phyloP scores from a whole-genome alignment of 2,888 invertebrate genomes.

The Oscheius onirici region DNA sequence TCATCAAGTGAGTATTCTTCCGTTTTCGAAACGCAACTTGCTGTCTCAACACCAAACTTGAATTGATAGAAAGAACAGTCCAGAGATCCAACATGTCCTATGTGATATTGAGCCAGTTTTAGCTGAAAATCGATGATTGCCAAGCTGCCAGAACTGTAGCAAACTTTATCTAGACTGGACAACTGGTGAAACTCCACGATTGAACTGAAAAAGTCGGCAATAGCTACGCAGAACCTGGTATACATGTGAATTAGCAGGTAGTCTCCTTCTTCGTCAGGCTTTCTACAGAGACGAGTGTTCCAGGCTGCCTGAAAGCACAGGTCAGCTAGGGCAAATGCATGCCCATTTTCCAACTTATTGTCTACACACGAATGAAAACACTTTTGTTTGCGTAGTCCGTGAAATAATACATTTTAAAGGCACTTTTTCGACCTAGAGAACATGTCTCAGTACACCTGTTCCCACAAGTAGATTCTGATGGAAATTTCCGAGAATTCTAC shows the following conservation, averaged over 20 bases:
- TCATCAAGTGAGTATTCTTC: not conserved
- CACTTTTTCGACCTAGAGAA: too few species aligned
- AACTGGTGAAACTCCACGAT: not conserved
- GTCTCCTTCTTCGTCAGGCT: not conserved
- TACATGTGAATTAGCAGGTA: conserved; percentile 2
- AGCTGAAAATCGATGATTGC: not conserved
- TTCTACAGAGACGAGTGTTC: conserved; percentile 4
- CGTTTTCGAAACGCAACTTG: not conserved
- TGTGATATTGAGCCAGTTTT: conserved; percentile 9
- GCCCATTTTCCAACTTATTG: too few species aligned
- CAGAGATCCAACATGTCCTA: conserved; percentile 10
- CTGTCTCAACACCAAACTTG: not conserved
- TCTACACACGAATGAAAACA: too few species aligned
- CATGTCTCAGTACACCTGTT: too few species aligned
- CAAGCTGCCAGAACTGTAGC: too few species aligned
- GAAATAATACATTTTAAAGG: too few species aligned
- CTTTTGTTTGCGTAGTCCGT: too few species aligned
- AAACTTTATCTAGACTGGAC: not conserved
- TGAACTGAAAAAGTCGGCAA: conserved; percentile 6
- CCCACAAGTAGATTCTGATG: too few species aligned
- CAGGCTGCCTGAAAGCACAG: conserved; percentile 16
- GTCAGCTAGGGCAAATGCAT: too few species aligned
- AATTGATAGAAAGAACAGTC: not conserved
- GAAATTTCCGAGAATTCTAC: too few species aligned
- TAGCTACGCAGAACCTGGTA: not conserved